Conservation (phyloP, 92 coral and sea anemone species). For the Desmophyllum pertusum region DNA sequence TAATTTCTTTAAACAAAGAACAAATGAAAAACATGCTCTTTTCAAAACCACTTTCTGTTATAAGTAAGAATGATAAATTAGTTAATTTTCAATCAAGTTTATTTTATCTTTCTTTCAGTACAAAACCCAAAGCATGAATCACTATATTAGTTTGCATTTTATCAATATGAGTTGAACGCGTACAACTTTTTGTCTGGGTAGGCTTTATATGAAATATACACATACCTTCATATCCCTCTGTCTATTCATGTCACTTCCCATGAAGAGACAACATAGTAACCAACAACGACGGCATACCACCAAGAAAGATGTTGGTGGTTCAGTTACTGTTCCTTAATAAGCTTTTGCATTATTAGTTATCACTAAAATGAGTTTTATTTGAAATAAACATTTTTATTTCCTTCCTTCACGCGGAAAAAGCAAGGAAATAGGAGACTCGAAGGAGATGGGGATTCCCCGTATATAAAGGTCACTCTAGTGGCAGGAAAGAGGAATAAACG, state of each 20-base stretch:
- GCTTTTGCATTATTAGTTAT: too few species aligned
- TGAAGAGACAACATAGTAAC: not conserved
- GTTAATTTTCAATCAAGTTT: not conserved
- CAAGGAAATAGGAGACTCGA: too few species aligned
- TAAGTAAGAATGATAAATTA: not conserved
- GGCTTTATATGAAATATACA: not conserved
- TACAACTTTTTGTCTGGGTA: not conserved
- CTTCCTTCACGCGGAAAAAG: too few species aligned
- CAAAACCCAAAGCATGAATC: not conserved
- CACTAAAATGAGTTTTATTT: too few species aligned
- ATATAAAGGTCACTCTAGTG: too few species aligned
- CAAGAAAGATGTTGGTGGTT: constrained; percentile 1
- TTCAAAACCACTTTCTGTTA: not conserved
- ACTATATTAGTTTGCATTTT: not conserved
- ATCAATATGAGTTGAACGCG: too few species aligned
- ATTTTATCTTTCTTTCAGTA: not conserved
- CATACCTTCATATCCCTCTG: not conserved
- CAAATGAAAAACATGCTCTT: not conserved
- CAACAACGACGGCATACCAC: not conserved
- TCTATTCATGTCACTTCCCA: not conserved
- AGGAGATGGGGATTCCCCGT: too few species aligned
- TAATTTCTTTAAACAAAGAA: constrained; percentile 35
- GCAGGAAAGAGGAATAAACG: too few species aligned
- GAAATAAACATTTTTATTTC: too few species aligned
- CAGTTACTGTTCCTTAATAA: too few species aligned